Percentiles rank a stretch among this genome's conserved stretches.
These are phyloP conservation scores for Porites rus DNA, from an alignment of 92 coral and sea anemone genomes.

Conservation along the genomic window DNA sequence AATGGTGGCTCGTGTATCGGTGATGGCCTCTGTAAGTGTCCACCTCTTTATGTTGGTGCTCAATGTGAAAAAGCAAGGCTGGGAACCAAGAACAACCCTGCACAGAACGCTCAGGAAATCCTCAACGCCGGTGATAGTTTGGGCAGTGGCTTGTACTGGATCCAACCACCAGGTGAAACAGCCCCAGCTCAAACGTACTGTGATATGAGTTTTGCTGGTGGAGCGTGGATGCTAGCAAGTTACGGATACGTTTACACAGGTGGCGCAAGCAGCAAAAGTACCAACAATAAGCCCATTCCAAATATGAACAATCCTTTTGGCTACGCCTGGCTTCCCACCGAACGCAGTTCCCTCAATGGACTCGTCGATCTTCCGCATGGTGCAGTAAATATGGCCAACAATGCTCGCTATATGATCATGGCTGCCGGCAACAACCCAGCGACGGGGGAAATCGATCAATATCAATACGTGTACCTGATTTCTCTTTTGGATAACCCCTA, in stretches of 20 bases:
- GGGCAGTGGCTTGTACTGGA: slow-evolving; percentile 93
- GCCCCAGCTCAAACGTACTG: slow-evolving; percentile 80
- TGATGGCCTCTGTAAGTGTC: slow-evolving; percentile 59
- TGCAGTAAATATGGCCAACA: slow-evolving; percentile 85
- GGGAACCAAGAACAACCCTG: slow-evolving; percentile 81
- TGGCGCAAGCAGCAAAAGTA: not conserved
- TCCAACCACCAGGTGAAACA: slow-evolving; percentile 83
- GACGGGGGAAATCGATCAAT: slow-evolving; percentile 79
- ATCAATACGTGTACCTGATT: slow-evolving; percentile 76
- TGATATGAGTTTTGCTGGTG: slow-evolving; percentile 75
- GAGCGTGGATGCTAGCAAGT: slow-evolving; percentile 96
- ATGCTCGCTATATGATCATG: slow-evolving; percentile 89
- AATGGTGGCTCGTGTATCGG: slow-evolving; percentile 79
- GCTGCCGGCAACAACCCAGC: slow-evolving; percentile 94
- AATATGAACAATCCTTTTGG: slow-evolving; percentile 94
- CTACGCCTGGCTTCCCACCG: slow-evolving; percentile 78
- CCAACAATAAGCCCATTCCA: slow-evolving; percentile 77
- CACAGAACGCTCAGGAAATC: slow-evolving; percentile 86
- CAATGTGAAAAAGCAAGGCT: slow-evolving; percentile 62
- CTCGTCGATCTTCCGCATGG: slow-evolving; percentile 71
- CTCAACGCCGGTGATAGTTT: slow-evolving; percentile 80
- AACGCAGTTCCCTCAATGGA: slow-evolving; percentile 69
- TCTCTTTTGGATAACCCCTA: slow-evolving; percentile 72
- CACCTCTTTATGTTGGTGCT: slow-evolving; percentile 54
- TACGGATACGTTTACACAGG: slow-evolving; percentile 71